Evolutionary conservation across 2,797 vertebrate species (phyloP).

Genomic region (Etheostoma perlongum): DNA sequence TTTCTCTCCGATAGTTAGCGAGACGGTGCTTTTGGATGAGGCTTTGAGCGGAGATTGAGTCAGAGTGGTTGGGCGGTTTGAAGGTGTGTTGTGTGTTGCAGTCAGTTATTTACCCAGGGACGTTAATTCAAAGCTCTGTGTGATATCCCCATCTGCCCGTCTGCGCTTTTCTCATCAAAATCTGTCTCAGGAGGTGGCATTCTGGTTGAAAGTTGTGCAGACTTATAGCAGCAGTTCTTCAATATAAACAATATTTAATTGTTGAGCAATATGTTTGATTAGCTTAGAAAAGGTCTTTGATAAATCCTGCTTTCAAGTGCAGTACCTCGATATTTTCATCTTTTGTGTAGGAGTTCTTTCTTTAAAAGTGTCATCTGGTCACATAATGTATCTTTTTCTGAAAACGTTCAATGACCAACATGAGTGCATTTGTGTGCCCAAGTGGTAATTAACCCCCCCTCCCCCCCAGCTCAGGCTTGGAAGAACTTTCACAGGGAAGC

Average conservation of each 20-base stretch:
- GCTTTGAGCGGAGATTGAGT: slow-evolving; percentile 44
- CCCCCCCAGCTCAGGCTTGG: background rate
- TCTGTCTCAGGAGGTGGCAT: slow-evolving; percentile 88
- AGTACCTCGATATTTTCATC: background rate
- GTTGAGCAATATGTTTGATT: slow-evolving; percentile 19
- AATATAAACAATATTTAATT: slow-evolving; percentile 22
- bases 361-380: background rate
- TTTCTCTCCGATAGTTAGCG: slow-evolving; percentile 90
- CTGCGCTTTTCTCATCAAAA: slow-evolving; percentile 89
- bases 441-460: background rate
- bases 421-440: background rate
- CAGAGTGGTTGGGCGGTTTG: slow-evolving; percentile 6
- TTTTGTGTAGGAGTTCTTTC: slow-evolving; percentile 2
- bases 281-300: background rate
- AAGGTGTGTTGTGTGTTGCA: slow-evolving; percentile 43
- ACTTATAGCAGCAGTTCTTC: slow-evolving; percentile 26
- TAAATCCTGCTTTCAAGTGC: background rate
- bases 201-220: slow-evolving; percentile 85
- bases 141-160: slow-evolving; percentile 86
- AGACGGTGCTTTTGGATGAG: slow-evolving; percentile 85
- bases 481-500: background rate
- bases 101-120: slow-evolving; percentile 90
- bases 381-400: background rate
- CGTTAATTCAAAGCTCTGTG: slow-evolving; percentile 88
- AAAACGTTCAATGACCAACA: slow-evolving; percentile 1